Evolutionary conservation across 2,888 invertebrate species (phyloP).

Genomic region (Carabus problematicus): DNA sequence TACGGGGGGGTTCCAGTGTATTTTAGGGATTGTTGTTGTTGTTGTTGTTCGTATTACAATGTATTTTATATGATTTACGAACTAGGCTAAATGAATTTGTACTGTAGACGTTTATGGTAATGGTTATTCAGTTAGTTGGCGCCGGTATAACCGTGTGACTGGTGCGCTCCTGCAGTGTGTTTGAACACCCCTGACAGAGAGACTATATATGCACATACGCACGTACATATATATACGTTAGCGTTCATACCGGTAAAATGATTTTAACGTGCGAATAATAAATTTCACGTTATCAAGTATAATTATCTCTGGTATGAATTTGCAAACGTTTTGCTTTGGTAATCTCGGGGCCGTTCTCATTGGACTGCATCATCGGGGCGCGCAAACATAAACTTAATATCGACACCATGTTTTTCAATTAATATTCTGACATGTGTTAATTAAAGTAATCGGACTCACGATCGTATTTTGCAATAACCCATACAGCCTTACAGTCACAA

Average conservation of each 20-base stretch:
- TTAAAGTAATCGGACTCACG: constrained; percentile 33
- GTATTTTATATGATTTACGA: too few species aligned
- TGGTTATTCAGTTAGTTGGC: too few species aligned
- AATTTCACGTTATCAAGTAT: constrained; percentile 27
- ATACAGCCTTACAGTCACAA: constrained; percentile 8
- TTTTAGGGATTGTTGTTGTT: too few species aligned
- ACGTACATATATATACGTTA: too few species aligned
- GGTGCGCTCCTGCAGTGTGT: too few species aligned
- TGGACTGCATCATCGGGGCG: constrained; percentile 15
- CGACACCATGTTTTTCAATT: constrained; percentile 39
- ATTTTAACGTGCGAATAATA: constrained; percentile 30
- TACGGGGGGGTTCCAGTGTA: too few species aligned
- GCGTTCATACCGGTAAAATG: constrained; percentile 13
- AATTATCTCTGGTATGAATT: constrained; percentile 35
- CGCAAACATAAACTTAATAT: constrained; percentile 38
- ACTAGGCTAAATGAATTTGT: too few species aligned
- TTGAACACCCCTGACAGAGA: constrained; percentile 3
- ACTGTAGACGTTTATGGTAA: too few species aligned
- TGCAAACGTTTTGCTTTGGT: constrained; percentile 35
- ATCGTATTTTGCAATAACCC: constrained; percentile 38
- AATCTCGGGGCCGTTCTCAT: constrained; percentile 6
- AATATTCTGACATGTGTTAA: constrained; percentile 41
- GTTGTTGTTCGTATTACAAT: too few species aligned
- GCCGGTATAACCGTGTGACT: too few species aligned
- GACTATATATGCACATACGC: too few species aligned